Percentiles rank a stretch among this genome's conserved stretches.
Conservation (phyloP, 2,113 vertebrate genomes). For the Daubentonia madagascariensis region DNA sequence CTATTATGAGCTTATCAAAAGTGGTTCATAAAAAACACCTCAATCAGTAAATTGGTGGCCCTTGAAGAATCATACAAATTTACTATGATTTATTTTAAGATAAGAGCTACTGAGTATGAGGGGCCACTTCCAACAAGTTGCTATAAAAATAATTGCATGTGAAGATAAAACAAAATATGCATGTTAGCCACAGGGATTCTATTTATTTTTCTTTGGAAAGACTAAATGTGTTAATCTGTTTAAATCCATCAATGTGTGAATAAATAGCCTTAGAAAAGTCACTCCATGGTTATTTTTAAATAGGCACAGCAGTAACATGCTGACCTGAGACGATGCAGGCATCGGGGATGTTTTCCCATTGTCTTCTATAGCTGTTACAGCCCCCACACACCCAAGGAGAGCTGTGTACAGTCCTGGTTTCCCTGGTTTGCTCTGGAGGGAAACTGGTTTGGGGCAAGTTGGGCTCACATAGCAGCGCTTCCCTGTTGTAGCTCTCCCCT, state of each 20-base stretch:
- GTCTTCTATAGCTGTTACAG: neutral
- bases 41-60: neutral
- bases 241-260: neutral
- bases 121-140: neutral
- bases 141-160: neutral
- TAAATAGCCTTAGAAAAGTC: neutral
- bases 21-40: neutral
- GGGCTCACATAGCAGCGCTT: neutral
- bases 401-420: too few species aligned
- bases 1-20: neutral
- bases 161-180: conserved; percentile 17
- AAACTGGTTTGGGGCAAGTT: neutral
- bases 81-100: neutral
- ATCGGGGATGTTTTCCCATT: rapidly evolving
- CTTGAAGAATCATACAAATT: neutral
- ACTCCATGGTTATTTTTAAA: neutral
- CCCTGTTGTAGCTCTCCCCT: neutral
- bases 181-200: neutral
- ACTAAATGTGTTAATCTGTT: neutral
- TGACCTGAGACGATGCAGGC: neutral
- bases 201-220: conserved; percentile 33
- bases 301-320: neutral
- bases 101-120: neutral
- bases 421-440: neutral
- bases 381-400: neutral